Conservation (phyloP, 2,888 invertebrate genomes). For the Limenitis camilla region DNA sequence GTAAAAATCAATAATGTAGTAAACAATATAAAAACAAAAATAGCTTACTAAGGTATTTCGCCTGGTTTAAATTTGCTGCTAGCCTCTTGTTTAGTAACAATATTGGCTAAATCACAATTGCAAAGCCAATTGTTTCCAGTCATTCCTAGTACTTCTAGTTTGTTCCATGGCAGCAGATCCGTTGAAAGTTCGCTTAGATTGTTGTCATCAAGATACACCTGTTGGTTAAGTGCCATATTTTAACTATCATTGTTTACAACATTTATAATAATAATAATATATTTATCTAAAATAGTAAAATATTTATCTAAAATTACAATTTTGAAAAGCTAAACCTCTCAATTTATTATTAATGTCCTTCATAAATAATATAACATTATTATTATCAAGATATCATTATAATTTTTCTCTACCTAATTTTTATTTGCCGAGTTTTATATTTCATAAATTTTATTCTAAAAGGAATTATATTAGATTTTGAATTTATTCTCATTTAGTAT, state of each 20-base stretch:
- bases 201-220: slow-evolving; percentile 79
- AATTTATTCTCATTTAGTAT: neutral
- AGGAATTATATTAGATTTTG: neutral
- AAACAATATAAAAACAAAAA: neutral
- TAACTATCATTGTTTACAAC: no score
- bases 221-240: slow-evolving; percentile 15
- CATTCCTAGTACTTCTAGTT: slow-evolving; percentile 72
- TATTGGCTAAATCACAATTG: slow-evolving; percentile 71
- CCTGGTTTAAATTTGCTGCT: slow-evolving; percentile 52
- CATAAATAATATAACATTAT: no score
- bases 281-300: no score
- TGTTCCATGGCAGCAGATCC: slow-evolving; percentile 71
- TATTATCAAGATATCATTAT: no score
- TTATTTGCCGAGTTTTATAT: no score
- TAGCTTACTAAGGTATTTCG: slow-evolving; percentile 60
- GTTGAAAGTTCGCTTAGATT: slow-evolving; percentile 70
- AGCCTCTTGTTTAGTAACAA: slow-evolving; percentile 56
- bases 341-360: no score
- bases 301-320: no score
- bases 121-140: slow-evolving; percentile 79
- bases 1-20: no score
- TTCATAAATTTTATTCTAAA: no score
- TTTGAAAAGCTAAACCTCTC: no score
- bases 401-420: no score
- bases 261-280: no score